phyloP scores from a whole-genome alignment of 2,797 vertebrate species.

The Cossypha niveicapilla region DNA sequence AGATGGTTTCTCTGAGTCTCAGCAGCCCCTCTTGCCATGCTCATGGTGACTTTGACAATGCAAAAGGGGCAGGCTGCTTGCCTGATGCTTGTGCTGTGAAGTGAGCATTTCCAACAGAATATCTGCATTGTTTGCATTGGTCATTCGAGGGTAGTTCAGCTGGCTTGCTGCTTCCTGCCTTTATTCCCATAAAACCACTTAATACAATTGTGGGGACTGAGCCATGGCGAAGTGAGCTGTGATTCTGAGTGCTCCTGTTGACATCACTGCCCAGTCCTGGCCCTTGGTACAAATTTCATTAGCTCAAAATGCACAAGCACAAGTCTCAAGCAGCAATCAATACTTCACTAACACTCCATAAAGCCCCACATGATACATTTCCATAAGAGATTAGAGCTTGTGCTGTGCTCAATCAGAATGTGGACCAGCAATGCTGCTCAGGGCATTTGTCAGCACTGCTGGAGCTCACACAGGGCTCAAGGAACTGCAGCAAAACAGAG shows the following conservation, averaged over 20 bases:
- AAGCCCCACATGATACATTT: neutral
- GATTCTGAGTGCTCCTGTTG: neutral
- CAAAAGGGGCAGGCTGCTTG: neutral
- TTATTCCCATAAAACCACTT: constrained; percentile 15
- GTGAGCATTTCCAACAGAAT: neutral
- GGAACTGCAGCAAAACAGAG: neutral
- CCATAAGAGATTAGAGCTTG: neutral
- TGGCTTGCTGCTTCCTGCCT: neutral
- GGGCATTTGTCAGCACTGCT: neutral
- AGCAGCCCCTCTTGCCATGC: neutral
- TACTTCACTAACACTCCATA: neutral
- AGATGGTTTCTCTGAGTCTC: neutral
- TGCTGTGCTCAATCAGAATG: neutral
- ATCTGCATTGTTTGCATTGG: neutral
- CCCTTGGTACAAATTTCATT: neutral
- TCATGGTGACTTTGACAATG: neutral
- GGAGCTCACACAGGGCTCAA: neutral
- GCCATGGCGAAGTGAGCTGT: neutral
- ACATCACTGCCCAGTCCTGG: neutral
- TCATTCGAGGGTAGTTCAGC: neutral
- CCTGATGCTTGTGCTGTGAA: neutral
- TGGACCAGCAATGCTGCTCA: neutral
- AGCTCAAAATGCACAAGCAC: neutral
- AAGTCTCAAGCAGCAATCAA: neutral
- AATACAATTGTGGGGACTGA: neutral